A percentile compares a stretch with the other conserved stretches of the same genome.
Conservation (phyloP, 1,140 invertebrate genomes). For the Drosophila tristis region DNA sequence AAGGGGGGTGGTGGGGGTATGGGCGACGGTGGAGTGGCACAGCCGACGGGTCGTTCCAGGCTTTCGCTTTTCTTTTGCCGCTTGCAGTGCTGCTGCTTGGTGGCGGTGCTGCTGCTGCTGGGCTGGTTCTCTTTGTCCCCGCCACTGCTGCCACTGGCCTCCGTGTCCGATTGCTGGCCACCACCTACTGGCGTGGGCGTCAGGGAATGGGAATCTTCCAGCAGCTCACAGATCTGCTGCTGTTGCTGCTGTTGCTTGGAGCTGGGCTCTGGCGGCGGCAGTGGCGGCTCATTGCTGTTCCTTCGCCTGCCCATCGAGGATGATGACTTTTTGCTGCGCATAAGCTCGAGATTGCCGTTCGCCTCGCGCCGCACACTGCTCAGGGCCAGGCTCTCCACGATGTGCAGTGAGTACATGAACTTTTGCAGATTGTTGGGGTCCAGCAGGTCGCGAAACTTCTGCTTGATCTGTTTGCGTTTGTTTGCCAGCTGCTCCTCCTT, state of each 20-base stretch:
- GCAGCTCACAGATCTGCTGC: slow-evolving; percentile 30
- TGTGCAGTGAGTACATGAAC: slow-evolving; percentile 97
- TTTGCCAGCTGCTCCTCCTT: slow-evolving; percentile 64
- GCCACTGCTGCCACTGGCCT: slow-evolving; percentile 55
- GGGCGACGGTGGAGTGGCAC: slow-evolving; percentile 57
- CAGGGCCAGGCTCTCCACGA: slow-evolving; percentile 89
- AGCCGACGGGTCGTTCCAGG: slow-evolving; percentile 50
- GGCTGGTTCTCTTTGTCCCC: slow-evolving; percentile 76
- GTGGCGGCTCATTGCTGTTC: slow-evolving; percentile 66
- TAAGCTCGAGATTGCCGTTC: slow-evolving; percentile 69
- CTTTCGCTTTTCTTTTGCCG: slow-evolving; percentile 67
- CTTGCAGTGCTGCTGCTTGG: slow-evolving; percentile 53
- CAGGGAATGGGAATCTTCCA: slow-evolving; percentile 35
- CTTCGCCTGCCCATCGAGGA: slow-evolving; percentile 40
- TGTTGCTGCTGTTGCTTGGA: slow-evolving; percentile 45
- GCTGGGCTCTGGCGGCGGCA: slow-evolving; percentile 41
- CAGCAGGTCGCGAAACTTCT: slow-evolving; percentile 89
- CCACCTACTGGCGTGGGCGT: slow-evolving; percentile 36
- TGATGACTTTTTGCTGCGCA: slow-evolving; percentile 51
- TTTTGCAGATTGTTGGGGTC: slow-evolving; percentile 95
- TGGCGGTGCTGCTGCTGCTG: slow-evolving; percentile 3
- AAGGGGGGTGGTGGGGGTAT: slow-evolving; percentile 28
- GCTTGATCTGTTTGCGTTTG: slow-evolving; percentile 76
- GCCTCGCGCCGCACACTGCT: slow-evolving; percentile 57
- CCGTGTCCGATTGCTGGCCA: slow-evolving; percentile 47